Evolutionary conservation across 2,888 invertebrate species (phyloP).

Genomic region (Lepetodrilus schrolli): DNA sequence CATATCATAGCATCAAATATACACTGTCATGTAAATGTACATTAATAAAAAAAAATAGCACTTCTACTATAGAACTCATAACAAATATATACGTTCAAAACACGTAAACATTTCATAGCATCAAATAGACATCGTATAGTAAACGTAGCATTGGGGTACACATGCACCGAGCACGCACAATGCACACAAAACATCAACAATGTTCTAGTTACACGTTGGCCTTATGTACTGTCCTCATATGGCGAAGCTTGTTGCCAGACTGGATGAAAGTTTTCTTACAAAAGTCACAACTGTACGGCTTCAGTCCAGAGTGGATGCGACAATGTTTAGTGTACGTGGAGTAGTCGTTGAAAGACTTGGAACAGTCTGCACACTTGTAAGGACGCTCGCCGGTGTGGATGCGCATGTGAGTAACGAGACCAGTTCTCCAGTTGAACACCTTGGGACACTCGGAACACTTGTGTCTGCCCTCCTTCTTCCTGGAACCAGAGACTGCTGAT

Average conservation of each 20-base stretch:
- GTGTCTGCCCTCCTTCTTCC: not conserved
- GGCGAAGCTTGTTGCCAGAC: not conserved
- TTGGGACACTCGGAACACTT: not conserved
- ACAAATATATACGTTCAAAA: not conserved
- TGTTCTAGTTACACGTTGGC: not conserved
- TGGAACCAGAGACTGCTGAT: not conserved
- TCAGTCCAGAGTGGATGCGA: not conserved
- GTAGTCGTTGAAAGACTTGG: constrained; percentile 14
- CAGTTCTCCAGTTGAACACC: not conserved
- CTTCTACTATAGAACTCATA: too few species aligned
- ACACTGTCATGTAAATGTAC: too few species aligned
- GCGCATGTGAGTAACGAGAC: not conserved
- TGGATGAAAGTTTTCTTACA: constrained; percentile 2
- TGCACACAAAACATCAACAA: not conserved
- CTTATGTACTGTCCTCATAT: constrained; percentile 17
- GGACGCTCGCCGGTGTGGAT: constrained; percentile 2
- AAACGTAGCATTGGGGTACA: not conserved
- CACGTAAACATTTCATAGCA: not conserved
- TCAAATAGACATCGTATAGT: not conserved
- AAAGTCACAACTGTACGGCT: constrained; percentile 9
- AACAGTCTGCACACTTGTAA: constrained; percentile 1
- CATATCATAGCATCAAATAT: too few species aligned
- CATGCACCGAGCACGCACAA: not conserved
- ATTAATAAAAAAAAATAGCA: too few species aligned
- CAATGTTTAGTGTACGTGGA: constrained; percentile 11